Evolutionary conservation across 1,140 invertebrate species (phyloP).

Genomic region (Cryptotermes secundus): DNA sequence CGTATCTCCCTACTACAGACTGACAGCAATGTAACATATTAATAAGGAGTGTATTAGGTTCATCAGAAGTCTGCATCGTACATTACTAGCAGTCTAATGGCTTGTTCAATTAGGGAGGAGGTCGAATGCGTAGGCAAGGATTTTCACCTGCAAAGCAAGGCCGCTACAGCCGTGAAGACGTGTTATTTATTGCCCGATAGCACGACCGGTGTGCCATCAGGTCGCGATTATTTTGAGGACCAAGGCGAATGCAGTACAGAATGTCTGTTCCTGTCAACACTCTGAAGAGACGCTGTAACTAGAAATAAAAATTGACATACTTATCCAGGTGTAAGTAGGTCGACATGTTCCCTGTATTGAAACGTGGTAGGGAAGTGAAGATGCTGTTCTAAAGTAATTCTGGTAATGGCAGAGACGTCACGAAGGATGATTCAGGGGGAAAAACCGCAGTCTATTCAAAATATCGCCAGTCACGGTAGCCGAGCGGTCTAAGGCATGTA

Average conservation of each 20-base stretch:
- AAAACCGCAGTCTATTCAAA: too few species aligned
- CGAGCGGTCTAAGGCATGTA: too few species aligned
- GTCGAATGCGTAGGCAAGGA: background rate
- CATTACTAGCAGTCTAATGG: too few species aligned
- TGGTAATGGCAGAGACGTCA: too few species aligned
- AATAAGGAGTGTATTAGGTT: too few species aligned
- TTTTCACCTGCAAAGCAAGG: constrained; percentile 4
- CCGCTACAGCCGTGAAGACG: background rate
- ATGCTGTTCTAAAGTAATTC: background rate
- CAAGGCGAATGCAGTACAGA: background rate
- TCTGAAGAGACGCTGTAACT: background rate
- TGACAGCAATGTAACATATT: too few species aligned
- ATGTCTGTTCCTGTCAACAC: background rate
- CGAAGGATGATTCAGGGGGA: too few species aligned
- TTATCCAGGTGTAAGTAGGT: background rate
- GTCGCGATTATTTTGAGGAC: background rate
- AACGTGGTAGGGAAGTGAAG: background rate
- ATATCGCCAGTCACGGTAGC: too few species aligned
- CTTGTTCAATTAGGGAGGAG: background rate
- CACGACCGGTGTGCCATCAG: background rate
- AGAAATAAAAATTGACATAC: background rate
- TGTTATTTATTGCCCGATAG: background rate
- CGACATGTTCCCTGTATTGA: too few species aligned
- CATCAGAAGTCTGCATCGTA: too few species aligned
- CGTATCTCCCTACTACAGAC: too few species aligned